Percentiles rank a stretch among this genome's conserved stretches.
phyloP scores from a whole-genome alignment of 2,888 invertebrate species.

The Apoda limacodes region DNA sequence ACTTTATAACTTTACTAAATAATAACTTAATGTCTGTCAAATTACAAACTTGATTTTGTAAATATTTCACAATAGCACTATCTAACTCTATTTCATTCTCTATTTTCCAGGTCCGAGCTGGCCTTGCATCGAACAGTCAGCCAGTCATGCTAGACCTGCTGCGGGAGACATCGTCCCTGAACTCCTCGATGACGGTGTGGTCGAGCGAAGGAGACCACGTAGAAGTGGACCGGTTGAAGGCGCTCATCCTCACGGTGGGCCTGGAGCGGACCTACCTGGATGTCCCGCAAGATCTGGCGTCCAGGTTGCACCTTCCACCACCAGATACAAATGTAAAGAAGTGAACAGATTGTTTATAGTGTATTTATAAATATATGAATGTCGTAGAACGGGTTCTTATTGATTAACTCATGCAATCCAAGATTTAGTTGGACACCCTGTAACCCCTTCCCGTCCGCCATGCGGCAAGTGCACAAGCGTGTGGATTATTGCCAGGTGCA shows the following conservation, averaged over 20 bases:
- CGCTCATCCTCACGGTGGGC: constrained; percentile 76
- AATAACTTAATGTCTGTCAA: too few species aligned
- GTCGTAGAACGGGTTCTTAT: too few species aligned
- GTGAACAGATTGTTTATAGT: constrained; percentile 26
- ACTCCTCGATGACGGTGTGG: constrained; percentile 85
- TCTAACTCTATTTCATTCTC: too few species aligned
- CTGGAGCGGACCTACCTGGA: constrained; percentile 80
- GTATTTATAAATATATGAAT: constrained; percentile 7
- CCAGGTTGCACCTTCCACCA: constrained; percentile 57
- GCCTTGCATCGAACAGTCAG: constrained; percentile 73
- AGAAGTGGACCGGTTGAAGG: constrained; percentile 72
- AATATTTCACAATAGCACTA: too few species aligned
- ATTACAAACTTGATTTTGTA: too few species aligned
- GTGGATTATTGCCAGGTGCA: too few species aligned
- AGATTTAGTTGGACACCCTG: too few species aligned
- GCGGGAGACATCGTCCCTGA: constrained; percentile 52
- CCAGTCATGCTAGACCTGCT: constrained; percentile 72
- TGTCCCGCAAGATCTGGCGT: constrained; percentile 74
- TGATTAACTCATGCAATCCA: too few species aligned
- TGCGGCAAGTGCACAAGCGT: too few species aligned
- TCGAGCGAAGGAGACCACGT: constrained; percentile 76
- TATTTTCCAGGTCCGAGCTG: constrained; percentile 57
- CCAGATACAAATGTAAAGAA: constrained; percentile 32
- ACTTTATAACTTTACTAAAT: too few species aligned
- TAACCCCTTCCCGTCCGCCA: too few species aligned